Base-by-base conservation (phyloP, 2,888 invertebrate species). In the Anoplius nigerrimus region DNA sequence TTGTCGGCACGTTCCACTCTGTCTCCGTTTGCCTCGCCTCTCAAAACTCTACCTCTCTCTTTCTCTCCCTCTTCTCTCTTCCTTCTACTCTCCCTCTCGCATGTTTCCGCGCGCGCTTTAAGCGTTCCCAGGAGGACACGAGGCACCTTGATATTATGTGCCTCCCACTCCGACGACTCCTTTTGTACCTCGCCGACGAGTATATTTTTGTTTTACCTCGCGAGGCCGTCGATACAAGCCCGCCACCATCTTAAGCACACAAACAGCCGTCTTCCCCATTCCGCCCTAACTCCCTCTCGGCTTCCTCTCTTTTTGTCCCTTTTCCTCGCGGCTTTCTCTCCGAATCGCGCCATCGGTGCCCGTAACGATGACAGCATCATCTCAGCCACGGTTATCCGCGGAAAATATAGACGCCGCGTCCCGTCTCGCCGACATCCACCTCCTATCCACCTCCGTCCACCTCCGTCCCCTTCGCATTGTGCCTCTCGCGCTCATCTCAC, bases 171-270 rank as follows among this genome's bases (percentile, higher is more conserved):
- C 59, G 63, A 53, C 66, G 64, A 62, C 72, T 80, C 74, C 81
- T 82, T 82, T 82, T 82, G 76, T 76, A 74, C 75, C 62, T 64
- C 70, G 75, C 74, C 76, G 78, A 57, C 71, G 64, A 74, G 84
- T 84, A 76, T 85, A 83, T 85, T 84, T 81, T 82, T 76, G 78
- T 84, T 84, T 69, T 75, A 68, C 68, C 69, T 78, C 79, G 75
- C 76, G 78, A 79, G 64, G 80, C 70, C 77, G 75, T 76, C 76
- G 82, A 82, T 82, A 83, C 81, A 80, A 82, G 71, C 78, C 6
- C 34, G 34, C 34, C 76, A 72, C 74, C 71, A 74, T 78, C 73
- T 74, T 78, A 74, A 72, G 74, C 75, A 80, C 72, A 82, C 81
- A 81, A 82, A 82, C 79, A 82, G 62, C 60, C 59, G n/a, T 34